Base-by-base conservation (phyloP, 2,888 invertebrate species). In the Netelia virgata region DNA sequence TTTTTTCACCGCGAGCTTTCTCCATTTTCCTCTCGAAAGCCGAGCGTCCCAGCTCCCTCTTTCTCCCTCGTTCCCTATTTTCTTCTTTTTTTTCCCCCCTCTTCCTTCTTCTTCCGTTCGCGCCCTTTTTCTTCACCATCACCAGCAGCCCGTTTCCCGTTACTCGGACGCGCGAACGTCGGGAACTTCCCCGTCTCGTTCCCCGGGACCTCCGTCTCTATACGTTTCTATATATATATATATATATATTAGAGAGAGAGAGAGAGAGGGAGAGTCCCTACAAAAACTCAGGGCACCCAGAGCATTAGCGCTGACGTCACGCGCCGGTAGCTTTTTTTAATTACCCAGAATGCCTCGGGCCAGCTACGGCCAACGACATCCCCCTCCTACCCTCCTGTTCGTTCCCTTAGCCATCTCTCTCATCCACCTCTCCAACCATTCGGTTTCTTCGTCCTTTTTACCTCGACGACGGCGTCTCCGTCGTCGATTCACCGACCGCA, bases 291-390 rank as follows among this genome's bases (percentile, higher is more conserved):
- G 82, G 74, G 84, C 83, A 81, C 74, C 79, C 82, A 61, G 66
- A 63, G 85, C 87, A 87, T 88, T 88, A 87, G 70, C 83, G 85
- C 63, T 82, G 85, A 87, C 88, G 85, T 87, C 84, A 86, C 86
- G 87, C 87, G 88, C 86, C 86, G 85, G 84, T 88, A 87, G 87
- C 82, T 88, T 87, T 87, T 89, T 89, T 89, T 89, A 88, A 89
- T 89, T 89, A 89, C 88, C 89, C 83, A 86, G 85, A 86, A 87
- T 86, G 88, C 88, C 88, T 43, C 41, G 63, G 72, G 83, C 69
- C 57, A 64, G 59, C 36, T 14, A 36, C 47, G 55, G 74, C 23
- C 75, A 68, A 69, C 76, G 66, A 41, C 78, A 73, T 69, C 81
- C 69, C 28, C 73, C 14, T 43, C 57, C 66, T 50, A 69, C 69